phyloP scores from a whole-genome alignment of 1,140 invertebrate genomes.

The Liolophura sinensis region DNA sequence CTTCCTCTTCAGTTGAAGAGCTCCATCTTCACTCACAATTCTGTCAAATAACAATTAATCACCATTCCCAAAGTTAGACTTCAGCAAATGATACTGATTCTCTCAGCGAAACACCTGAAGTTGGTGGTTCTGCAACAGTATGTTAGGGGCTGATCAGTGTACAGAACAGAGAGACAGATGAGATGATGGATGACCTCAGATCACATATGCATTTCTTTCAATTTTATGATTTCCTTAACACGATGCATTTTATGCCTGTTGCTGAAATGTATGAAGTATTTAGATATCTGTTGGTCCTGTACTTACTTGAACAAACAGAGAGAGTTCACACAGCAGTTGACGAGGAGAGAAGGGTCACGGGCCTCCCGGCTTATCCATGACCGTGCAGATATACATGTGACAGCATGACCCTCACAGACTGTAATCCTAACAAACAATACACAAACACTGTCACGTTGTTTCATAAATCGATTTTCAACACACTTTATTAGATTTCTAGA shows the following conservation, averaged over 20 bases:
- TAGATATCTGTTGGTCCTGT: neutral
- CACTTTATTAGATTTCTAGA: no score
- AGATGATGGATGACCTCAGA: no score
- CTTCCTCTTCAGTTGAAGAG: conserved; percentile 67
- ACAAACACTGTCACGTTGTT: no score
- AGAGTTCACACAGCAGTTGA: conserved; percentile 77
- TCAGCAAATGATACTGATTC: neutral
- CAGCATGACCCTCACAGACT: conserved; percentile 58
- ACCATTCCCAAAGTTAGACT: neutral
- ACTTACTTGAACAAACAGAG: conserved; percentile 69
- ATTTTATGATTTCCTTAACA: no score
- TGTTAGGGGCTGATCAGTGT: no score
- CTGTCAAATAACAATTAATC: conserved; percentile 56
- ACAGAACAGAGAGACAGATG: no score
- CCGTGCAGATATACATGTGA: conserved; percentile 78
- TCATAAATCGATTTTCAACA: no score
- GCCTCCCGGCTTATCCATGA: conserved; percentile 81
- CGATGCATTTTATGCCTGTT: no score
- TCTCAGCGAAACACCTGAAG: neutral
- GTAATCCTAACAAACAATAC: no score
- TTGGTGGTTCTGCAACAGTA: no score
- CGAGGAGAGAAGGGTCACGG: conserved; percentile 75
- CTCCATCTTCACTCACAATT: conserved; percentile 70
- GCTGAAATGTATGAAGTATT: no score
- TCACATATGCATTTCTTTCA: no score